Evolutionary conservation across 2,113 vertebrate species (phyloP).

Genomic region (Bathybates hornii): DNA sequence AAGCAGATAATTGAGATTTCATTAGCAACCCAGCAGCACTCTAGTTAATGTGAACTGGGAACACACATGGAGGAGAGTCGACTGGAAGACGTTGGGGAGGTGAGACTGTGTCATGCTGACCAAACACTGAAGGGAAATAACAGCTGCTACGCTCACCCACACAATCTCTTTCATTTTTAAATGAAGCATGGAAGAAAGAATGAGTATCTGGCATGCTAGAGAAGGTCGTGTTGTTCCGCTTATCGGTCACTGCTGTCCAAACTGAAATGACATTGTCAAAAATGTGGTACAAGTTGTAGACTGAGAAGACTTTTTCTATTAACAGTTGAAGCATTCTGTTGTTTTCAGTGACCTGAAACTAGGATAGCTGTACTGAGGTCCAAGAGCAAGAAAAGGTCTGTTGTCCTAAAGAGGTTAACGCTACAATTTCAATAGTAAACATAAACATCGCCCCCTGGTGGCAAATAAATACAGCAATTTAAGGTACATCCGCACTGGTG

Average conservation of each 20-base stretch:
- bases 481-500: not conserved
- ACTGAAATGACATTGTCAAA: not conserved
- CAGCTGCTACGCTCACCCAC: not conserved
- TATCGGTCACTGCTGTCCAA: not conserved
- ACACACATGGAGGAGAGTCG: not conserved
- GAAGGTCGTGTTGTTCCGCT: rapidly evolving
- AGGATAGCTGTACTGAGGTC: not conserved
- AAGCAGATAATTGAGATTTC: constrained; percentile 35
- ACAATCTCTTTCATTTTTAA: not conserved
- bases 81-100: not conserved
- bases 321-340: not conserved
- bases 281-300: not conserved
- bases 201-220: not conserved
- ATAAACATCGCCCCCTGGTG: not conserved
- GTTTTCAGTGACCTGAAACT: not conserved
- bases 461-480: not conserved
- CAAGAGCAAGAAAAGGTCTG: not conserved
- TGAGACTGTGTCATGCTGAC: not conserved
- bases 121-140: not conserved
- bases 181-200: not conserved
- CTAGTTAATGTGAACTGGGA: not conserved
- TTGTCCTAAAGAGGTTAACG: not conserved
- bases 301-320: not conserved
- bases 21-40: constrained; percentile 5
- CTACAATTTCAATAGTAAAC: not conserved